Evolutionary conservation across 2,113 vertebrate species (phyloP), one percentile per base, ranked within the genome.

Genomic region (Cryptotis parvus): DNA sequence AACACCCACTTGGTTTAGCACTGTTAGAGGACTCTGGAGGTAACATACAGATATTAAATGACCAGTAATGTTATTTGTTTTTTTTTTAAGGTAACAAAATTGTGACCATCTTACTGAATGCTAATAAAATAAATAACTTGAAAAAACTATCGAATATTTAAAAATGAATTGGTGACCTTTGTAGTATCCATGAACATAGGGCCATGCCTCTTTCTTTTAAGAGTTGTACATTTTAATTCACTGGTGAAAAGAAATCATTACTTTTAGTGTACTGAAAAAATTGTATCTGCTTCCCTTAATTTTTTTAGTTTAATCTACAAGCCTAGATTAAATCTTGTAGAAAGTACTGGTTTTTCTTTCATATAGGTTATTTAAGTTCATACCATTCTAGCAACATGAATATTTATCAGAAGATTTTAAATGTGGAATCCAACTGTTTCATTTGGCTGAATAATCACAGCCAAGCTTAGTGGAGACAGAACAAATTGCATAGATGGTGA

Each of bases 341-440:
- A 65, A 91, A 76, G 26, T 78, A 33, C 2, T 92, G 74, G 2
- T 82, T 78, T 82, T 83, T 31, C 43, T 16, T 79, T n/a, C 55
- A 89, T 91, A 86, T 18, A 79, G 33, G 49, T 76, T 87, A 61
- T 43, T 55, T 89, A 85, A 83, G n/a, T 86, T 43, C 49, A 55
- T 87, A 73, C 10, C 76, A 5, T 89, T 45, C 15, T 61, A 80
- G 22, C 27, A 74, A 49, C 73, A 45, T 84, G 20, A 88, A 78
- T 84, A 79, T 68, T 92, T 94, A 68, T n/a, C 66, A 70, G 58
- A 81, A 93, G 20, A 65, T 89, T 65, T 86, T 65, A 89, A 88
- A 75, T 86, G 3, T 72, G 39, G 49, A 83, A 37, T 78, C 10
- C 31, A 72, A 6, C 76, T 83, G 26, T 35, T 75, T 92, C 1